Evolutionary conservation across 2,888 invertebrate species (phyloP).

Genomic region (Metellina segmentata): DNA sequence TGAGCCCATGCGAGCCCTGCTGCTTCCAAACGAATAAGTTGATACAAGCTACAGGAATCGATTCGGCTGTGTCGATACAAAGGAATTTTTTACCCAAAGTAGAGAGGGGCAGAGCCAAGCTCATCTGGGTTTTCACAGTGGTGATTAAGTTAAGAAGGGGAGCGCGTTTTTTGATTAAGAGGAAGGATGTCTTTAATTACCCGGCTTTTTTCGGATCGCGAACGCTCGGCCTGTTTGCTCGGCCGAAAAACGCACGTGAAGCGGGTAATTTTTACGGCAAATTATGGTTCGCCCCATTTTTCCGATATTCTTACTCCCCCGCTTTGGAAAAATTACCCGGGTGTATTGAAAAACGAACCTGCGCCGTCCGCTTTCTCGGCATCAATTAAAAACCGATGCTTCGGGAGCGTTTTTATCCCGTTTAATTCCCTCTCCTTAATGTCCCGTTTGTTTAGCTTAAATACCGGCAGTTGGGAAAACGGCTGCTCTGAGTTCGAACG

Average conservation of each 20-base stretch:
- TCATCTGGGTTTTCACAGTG: slow-evolving; percentile 42
- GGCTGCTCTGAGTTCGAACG: too few species aligned
- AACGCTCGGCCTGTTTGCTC: not conserved
- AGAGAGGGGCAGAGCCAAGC: not conserved
- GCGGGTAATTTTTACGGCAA: slow-evolving; percentile 41
- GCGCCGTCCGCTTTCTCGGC: not conserved
- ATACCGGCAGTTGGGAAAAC: too few species aligned
- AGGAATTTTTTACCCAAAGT: not conserved
- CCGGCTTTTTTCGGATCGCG: slow-evolving; percentile 17
- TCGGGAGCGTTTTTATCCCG: too few species aligned
- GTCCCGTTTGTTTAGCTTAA: not conserved
- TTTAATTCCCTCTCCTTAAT: not conserved
- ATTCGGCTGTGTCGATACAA: slow-evolving; percentile 43
- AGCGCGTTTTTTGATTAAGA: slow-evolving; percentile 59
- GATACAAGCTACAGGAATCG: slow-evolving; percentile 25
- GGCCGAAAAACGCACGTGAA: slow-evolving; percentile 50
- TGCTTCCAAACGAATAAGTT: slow-evolving; percentile 31
- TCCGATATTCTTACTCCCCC: slow-evolving; percentile 17
- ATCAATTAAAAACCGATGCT: not conserved
- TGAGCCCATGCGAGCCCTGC: slow-evolving; percentile 15
- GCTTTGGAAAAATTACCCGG: slow-evolving; percentile 18
- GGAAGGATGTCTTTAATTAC: slow-evolving; percentile 63
- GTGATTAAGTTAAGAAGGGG: slow-evolving; percentile 71
- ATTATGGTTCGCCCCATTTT: slow-evolving; percentile 36
- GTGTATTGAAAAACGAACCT: slow-evolving; percentile 11